phyloP scores from a whole-genome alignment of 2,113 vertebrate species.

The Psettodes erumei region DNA sequence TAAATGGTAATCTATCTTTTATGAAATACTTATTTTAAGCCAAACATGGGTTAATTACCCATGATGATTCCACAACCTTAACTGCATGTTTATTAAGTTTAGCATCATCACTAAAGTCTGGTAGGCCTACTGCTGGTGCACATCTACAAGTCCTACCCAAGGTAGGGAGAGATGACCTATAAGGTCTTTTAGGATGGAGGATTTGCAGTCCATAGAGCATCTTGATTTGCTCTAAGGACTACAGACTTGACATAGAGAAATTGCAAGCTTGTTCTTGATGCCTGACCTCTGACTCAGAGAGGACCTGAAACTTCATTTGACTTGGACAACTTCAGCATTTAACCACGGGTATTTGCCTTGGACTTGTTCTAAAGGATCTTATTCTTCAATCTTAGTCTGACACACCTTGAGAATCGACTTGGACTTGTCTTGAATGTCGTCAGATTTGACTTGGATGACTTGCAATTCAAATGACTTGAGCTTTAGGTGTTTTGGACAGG shows the following conservation, averaged over 20 bases:
- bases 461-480: background rate
- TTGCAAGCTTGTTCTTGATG: no score
- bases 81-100: background rate
- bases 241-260: no score
- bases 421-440: background rate
- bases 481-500: background rate
- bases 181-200: background rate
- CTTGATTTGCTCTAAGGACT: background rate
- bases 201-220: background rate
- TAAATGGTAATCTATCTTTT: no score
- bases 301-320: background rate
- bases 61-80: no score
- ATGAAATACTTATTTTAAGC: no score
- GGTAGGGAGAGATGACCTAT: background rate
- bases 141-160: no score
- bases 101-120: background rate
- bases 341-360: background rate
- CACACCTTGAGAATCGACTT: background rate
- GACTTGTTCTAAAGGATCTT: background rate
- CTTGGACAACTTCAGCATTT: background rate
- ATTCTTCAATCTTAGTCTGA: background rate
- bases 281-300: background rate
- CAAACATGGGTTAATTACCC: no score
- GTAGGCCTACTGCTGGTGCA: no score
- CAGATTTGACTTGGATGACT: background rate